A percentile compares a stretch with the other conserved stretches of the same genome.
Evolutionary conservation across 2,888 invertebrate genomes (phyloP).

Genomic region (Microplitis deprimator): DNA sequence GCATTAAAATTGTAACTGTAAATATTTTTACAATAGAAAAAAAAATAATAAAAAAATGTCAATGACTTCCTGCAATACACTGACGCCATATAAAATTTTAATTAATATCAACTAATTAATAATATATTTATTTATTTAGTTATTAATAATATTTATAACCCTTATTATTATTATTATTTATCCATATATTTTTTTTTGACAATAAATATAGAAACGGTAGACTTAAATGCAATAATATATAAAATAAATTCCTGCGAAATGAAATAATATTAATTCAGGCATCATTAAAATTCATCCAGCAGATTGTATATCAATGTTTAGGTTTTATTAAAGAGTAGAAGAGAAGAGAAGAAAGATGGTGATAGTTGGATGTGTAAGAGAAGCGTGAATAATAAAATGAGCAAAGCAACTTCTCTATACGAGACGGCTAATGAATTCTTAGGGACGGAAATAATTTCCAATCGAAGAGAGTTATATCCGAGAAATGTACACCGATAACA

Average conservation of each 20-base stretch:
- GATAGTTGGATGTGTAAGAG: background rate
- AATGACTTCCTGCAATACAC: slow-evolving; percentile 31
- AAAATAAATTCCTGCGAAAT: background rate
- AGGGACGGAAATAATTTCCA: slow-evolving; percentile 36
- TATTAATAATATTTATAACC: background rate
- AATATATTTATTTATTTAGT: background rate
- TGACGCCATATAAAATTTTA: slow-evolving; percentile 33
- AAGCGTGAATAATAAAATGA: background rate
- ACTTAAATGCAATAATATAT: background rate
- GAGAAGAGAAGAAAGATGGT: background rate
- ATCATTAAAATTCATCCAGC: slow-evolving; percentile 35
- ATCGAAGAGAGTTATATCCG: slow-evolving; percentile 36
- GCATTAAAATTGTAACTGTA: background rate
- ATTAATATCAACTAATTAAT: background rate
- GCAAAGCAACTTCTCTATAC: background rate
- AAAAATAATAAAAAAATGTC: slow-evolving; percentile 27
- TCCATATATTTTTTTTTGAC: background rate
- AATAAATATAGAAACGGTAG: background rate
- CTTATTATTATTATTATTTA: background rate
- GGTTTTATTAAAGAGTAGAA: background rate
- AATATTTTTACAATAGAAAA: slow-evolving; percentile 21
- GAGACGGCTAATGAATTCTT: slow-evolving; percentile 37
- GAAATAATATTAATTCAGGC: slow-evolving; percentile 21
- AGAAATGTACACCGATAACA: slow-evolving; percentile 24
- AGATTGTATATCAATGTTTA: slow-evolving; percentile 31